A percentile compares a stretch with the other conserved stretches of the same genome.
Conservation (phyloP, 2,888 invertebrate species). For the Anticlea derivata region DNA sequence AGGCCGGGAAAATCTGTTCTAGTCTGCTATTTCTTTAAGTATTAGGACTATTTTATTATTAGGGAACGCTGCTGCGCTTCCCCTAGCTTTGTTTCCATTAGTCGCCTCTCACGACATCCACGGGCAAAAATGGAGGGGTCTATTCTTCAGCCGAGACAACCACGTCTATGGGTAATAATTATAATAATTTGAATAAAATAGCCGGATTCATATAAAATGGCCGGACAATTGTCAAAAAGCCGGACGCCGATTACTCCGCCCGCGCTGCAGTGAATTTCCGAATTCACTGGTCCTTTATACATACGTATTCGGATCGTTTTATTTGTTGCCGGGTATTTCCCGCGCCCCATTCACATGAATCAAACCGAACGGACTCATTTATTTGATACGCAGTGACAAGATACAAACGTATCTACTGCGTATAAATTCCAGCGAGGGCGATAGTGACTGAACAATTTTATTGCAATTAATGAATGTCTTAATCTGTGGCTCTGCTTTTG, state of each 20-base stretch:
- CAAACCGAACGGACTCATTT: constrained; percentile 79
- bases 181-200: no score
- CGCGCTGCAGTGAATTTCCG: constrained; percentile 43
- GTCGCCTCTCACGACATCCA: no score
- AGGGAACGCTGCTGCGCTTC: no score
- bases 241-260: constrained; percentile 32
- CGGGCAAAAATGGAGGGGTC: no score
- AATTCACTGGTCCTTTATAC: constrained; percentile 45
- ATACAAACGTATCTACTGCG: constrained; percentile 53
- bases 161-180: no score
- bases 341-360: constrained; percentile 79
- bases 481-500: constrained; percentile 9
- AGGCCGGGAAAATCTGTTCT: neutral
- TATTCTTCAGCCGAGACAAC: no score
- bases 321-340: constrained; percentile 73
- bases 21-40: neutral
- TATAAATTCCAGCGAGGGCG: constrained; percentile 44
- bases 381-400: constrained; percentile 72
- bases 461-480: constrained; percentile 27
- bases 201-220: neutral
- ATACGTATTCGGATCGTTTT: constrained; percentile 62
- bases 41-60: no score
- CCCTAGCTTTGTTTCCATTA: no score
- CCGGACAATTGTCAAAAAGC: constrained; percentile 1
- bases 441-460: constrained; percentile 28